phyloP scores from a whole-genome alignment of 2,888 invertebrate genomes.

The Pollenia griseotomentosa region DNA sequence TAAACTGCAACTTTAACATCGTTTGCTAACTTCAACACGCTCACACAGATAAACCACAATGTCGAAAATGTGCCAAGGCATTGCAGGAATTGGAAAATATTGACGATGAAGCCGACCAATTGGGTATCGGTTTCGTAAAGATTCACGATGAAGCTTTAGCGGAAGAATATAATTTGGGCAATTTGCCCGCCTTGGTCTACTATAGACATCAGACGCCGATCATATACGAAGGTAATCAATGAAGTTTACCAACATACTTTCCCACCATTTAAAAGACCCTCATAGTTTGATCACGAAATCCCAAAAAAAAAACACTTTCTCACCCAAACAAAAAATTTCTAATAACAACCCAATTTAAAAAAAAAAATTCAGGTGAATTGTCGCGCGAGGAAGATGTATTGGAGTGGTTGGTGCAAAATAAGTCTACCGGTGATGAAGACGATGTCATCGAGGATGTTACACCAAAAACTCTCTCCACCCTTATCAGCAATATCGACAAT shows the following conservation, averaged over 20 bases:
- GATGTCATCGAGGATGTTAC: slow-evolving; percentile 97
- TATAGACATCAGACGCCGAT: slow-evolving; percentile 97
- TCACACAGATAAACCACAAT: slow-evolving; percentile 94
- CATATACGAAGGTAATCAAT: slow-evolving; percentile 92
- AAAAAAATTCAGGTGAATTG: slow-evolving; percentile 88
- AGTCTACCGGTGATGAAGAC: slow-evolving; percentile 96
- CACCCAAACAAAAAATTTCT: not conserved
- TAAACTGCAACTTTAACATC: not conserved
- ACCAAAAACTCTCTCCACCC: slow-evolving; percentile 93
- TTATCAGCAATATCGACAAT: slow-evolving; percentile 95
- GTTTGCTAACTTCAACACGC: not conserved
- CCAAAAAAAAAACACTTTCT: not conserved
- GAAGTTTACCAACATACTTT: slow-evolving; percentile 39
- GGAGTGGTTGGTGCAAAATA: slow-evolving; percentile 96
- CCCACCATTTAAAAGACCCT: slow-evolving; percentile 8
- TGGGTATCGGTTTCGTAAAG: slow-evolving; percentile 97
- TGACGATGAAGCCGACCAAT: slow-evolving; percentile 96
- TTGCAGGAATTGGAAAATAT: slow-evolving; percentile 96
- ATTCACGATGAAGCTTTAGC: slow-evolving; percentile 96
- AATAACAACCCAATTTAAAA: slow-evolving; percentile 2
- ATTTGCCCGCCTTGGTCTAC: slow-evolving; percentile 94
- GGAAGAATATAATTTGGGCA: slow-evolving; percentile 96
- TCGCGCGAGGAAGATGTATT: slow-evolving; percentile 96
- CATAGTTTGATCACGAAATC: slow-evolving; percentile 16
- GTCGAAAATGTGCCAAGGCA: slow-evolving; percentile 95